A percentile compares a stretch with the other conserved stretches of the same genome.
These are phyloP conservation scores for Arctia plantaginis DNA, from an alignment of 2,888 invertebrate genomes.

Conservation along the genomic window DNA sequence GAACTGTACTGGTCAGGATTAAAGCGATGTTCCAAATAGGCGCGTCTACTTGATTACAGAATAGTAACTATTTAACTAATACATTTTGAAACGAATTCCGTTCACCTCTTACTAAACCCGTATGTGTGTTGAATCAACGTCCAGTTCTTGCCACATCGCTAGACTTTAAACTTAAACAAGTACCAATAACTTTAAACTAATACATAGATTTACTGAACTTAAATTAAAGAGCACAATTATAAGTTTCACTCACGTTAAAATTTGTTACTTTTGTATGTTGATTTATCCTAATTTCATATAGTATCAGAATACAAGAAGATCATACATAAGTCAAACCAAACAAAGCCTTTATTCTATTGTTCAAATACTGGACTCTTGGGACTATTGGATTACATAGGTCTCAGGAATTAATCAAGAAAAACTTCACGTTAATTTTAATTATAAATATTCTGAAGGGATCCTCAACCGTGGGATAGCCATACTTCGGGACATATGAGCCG, in stretches of 20 bases:
- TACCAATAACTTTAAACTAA: conserved; percentile 4
- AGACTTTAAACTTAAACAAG: background rate
- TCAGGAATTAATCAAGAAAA: background rate
- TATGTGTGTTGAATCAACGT: conserved; percentile 21
- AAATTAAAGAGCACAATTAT: background rate
- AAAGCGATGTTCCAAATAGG: conserved; percentile 32
- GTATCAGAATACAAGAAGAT: background rate
- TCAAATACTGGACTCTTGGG: background rate
- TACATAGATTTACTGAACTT: background rate
- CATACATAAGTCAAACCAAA: too few relatives aligned
- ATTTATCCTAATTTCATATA: too few relatives aligned
- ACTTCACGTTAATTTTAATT: background rate
- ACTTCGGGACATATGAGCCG: too few relatives aligned
- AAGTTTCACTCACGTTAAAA: background rate
- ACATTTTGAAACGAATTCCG: conserved; percentile 33
- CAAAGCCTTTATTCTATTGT: background rate
- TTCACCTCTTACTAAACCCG: conserved; percentile 24
- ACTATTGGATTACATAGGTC: background rate
- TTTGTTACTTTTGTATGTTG: background rate
- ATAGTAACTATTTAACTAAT: conserved; percentile 26
- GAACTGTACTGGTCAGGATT: conserved; percentile 12
- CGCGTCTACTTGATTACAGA: conserved; percentile 24
- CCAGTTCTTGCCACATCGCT: conserved; percentile 13
- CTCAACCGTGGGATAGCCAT: too few relatives aligned
- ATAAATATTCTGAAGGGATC: background rate